A percentile compares a stretch with the other conserved stretches of the same genome.
phyloP scores from a whole-genome alignment of 2,113 vertebrate species.

The Dipodomys ordii region DNA sequence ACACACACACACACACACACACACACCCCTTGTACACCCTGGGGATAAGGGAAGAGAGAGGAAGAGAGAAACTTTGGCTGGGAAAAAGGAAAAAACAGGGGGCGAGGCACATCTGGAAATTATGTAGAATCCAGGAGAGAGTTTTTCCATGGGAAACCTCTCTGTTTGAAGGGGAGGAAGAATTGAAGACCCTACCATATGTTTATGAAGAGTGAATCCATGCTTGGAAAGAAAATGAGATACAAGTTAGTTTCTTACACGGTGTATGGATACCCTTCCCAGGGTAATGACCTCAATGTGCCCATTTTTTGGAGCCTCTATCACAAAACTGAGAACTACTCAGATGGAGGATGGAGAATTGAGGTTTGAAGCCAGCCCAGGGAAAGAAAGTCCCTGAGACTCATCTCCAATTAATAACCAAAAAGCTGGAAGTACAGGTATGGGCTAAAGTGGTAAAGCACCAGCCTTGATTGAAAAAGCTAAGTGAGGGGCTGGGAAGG shows the following conservation, averaged over 20 bases:
- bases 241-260: background rate
- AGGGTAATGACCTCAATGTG: background rate
- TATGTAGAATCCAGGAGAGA: constrained; percentile 22
- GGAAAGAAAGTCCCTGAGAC: too few relatives aligned
- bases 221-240: constrained; percentile 2
- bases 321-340: constrained; percentile 37
- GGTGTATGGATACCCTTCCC: background rate
- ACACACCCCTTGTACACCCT: background rate
- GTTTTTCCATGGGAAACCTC: constrained; percentile 41
- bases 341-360: background rate
- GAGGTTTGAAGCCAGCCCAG: too few relatives aligned
- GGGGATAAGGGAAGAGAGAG: too few relatives aligned
- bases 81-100: background rate
- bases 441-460: too few relatives aligned
- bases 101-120: background rate
- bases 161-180: background rate
- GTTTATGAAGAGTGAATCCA: background rate
- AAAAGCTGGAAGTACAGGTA: too few relatives aligned
- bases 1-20: background rate
- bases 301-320: background rate
- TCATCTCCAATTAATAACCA: too few relatives aligned
- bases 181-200: constrained; percentile 48
- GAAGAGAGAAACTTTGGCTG: background rate
- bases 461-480: too few relatives aligned
- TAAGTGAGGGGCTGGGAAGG: too few relatives aligned